Conservation (phyloP, 1,140 invertebrate genomes). For the Drosophila rhopaloa region DNA sequence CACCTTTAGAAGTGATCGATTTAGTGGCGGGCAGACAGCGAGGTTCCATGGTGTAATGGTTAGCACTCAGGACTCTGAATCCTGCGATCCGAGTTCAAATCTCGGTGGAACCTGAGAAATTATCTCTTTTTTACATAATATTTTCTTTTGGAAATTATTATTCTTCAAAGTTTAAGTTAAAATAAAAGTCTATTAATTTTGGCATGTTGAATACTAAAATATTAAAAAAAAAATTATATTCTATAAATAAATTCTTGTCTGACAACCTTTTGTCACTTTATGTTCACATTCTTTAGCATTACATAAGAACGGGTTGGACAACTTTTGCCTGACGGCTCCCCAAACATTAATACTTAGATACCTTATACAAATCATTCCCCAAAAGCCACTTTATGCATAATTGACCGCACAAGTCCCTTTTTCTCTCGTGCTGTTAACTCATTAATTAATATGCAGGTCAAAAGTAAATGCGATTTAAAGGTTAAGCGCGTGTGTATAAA, state of each 20-base stretch:
- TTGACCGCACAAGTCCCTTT: constrained; percentile 56
- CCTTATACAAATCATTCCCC: constrained; percentile 50
- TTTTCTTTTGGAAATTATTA: neutral
- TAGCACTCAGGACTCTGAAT: constrained; percentile 96
- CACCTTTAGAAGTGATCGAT: constrained; percentile 11
- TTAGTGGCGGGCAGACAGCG: neutral
- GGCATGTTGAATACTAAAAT: neutral
- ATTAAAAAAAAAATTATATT: no score
- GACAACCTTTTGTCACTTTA: no score
- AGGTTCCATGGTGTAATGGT: constrained; percentile 95
- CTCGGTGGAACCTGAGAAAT: constrained; percentile 89
- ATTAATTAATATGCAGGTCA: constrained; percentile 69
- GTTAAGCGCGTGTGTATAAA: constrained; percentile 28
- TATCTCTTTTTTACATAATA: neutral
- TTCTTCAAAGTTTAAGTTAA: neutral
- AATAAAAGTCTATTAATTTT: neutral
- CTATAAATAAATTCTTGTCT: no score
- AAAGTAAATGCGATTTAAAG: constrained; percentile 55
- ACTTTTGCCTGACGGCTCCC: neutral
- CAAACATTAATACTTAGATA: constrained; percentile 20
- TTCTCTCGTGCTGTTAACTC: constrained; percentile 44
- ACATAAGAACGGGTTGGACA: constrained; percentile 28
- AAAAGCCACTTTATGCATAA: constrained; percentile 65
- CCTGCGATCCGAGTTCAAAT: constrained; percentile 95
- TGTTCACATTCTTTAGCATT: neutral